These are phyloP conservation scores for Stenurella melanura DNA, from an alignment of 2,888 invertebrate species.

Conservation along the genomic window DNA sequence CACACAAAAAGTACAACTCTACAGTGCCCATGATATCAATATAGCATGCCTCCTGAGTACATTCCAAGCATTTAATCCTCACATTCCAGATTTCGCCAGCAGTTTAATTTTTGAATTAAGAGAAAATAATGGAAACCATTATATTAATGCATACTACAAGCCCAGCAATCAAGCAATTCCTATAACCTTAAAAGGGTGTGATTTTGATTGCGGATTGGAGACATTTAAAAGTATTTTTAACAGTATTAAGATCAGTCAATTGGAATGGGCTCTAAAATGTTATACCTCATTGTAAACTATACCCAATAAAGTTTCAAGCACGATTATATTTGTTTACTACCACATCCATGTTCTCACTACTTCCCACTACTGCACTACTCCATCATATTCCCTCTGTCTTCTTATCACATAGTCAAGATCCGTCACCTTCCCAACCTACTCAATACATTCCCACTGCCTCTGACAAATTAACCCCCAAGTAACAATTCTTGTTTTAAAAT, in stretches of 20 bases:
- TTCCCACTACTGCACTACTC: too few relatives aligned
- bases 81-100: slow-evolving; percentile 39
- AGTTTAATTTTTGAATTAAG: slow-evolving; percentile 42
- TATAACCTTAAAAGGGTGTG: slow-evolving; percentile 33
- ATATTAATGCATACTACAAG: slow-evolving; percentile 40
- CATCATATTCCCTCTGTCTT: too few relatives aligned
- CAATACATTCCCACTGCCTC: too few relatives aligned
- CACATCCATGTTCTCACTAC: too few relatives aligned
- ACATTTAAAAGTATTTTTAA: slow-evolving; percentile 33
- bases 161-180: slow-evolving; percentile 24
- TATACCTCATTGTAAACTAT: slow-evolving; percentile 15
- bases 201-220: slow-evolving; percentile 34
- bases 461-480: too few relatives aligned
- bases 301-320: not conserved
- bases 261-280: slow-evolving; percentile 35
- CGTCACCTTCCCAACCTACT: too few relatives aligned
- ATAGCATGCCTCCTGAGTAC: slow-evolving; percentile 38
- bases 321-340: too few relatives aligned
- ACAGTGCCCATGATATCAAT: slow-evolving; percentile 38
- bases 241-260: slow-evolving; percentile 19
- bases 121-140: not conserved
- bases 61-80: slow-evolving; percentile 17
- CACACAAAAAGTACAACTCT: slow-evolving; percentile 16
- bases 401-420: too few relatives aligned
- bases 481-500: too few relatives aligned